Percentiles rank a stretch among this genome's conserved stretches.
Conservation (phyloP, 2,113 vertebrate genomes). For the Hemicordylus capensis region DNA sequence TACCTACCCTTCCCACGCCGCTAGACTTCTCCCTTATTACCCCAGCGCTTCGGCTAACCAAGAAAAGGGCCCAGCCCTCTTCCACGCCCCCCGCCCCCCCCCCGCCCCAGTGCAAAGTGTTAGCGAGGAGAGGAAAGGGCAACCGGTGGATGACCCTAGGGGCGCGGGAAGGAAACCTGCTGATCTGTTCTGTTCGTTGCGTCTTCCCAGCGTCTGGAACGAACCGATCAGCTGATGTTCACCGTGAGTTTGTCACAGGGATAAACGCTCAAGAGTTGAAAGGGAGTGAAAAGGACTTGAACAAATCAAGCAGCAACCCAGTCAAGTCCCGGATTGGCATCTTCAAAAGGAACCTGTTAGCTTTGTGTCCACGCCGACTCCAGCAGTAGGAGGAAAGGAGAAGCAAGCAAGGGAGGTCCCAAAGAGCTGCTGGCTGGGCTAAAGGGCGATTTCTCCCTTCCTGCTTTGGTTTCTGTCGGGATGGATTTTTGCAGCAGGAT, state of each 20-base stretch:
- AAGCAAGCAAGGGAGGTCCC: background rate
- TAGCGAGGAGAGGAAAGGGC: background rate
- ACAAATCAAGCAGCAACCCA: background rate
- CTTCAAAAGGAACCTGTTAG: background rate
- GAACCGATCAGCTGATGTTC: too few species aligned
- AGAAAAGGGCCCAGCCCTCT: background rate
- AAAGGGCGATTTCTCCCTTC: too few species aligned
- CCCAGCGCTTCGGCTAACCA: too few species aligned
- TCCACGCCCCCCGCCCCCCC: too few species aligned
- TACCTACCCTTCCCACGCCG: background rate
- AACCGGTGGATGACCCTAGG: background rate
- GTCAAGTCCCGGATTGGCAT: background rate
- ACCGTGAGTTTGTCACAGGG: background rate
- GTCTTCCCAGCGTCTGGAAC: background rate
- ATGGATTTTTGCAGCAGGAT: background rate
- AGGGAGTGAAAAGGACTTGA: background rate
- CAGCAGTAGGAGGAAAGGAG: background rate
- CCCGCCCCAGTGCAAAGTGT: too few species aligned
- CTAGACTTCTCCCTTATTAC: background rate
- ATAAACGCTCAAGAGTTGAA: too few species aligned
- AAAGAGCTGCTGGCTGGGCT: too few species aligned
- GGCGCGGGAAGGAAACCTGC: background rate
- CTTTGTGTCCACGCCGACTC: background rate
- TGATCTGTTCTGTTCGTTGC: background rate
- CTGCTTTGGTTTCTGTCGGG: too few species aligned